These are phyloP conservation scores for Chaetura pelagica DNA, from an alignment of 2,113 vertebrate genomes.

Conservation along the genomic window DNA sequence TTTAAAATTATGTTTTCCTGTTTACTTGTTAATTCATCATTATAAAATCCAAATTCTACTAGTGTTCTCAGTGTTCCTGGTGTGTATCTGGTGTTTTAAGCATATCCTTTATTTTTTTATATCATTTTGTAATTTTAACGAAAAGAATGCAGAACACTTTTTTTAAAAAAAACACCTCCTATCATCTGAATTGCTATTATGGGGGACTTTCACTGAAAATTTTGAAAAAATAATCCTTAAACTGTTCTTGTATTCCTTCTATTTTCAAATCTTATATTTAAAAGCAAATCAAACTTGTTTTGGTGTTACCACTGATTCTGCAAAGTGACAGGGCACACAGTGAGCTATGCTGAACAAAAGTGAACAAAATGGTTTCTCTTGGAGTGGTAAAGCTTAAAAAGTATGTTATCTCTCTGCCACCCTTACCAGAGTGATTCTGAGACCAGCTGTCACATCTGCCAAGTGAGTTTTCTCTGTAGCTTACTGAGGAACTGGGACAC, in stretches of 20 bases:
- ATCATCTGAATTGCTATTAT: neutral
- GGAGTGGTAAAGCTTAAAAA: neutral
- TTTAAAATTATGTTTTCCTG: constrained; percentile 45
- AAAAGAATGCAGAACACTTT: neutral
- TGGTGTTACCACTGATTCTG: neutral
- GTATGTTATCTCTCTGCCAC: fast-evolving
- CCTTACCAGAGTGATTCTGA: neutral
- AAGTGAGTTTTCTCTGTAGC: neutral
- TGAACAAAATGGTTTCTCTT: neutral
- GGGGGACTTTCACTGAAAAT: neutral
- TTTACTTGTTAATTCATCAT: constrained; percentile 55
- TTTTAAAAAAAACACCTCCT: neutral
- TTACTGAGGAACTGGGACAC: neutral
- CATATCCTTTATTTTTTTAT: neutral
- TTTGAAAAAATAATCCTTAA: neutral
- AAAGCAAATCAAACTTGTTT: neutral
- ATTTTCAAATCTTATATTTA: neutral
- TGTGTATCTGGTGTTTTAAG: neutral
- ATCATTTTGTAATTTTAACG: neutral
- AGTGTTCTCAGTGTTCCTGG: neutral
- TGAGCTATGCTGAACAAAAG: neutral
- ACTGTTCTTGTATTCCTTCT: neutral
- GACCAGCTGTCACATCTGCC: neutral
- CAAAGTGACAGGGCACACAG: neutral
- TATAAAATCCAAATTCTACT: constrained; percentile 40